These are phyloP conservation scores for Lasioglossum leucozonium DNA, from an alignment of 2,888 invertebrate species.

Conservation along the genomic window DNA sequence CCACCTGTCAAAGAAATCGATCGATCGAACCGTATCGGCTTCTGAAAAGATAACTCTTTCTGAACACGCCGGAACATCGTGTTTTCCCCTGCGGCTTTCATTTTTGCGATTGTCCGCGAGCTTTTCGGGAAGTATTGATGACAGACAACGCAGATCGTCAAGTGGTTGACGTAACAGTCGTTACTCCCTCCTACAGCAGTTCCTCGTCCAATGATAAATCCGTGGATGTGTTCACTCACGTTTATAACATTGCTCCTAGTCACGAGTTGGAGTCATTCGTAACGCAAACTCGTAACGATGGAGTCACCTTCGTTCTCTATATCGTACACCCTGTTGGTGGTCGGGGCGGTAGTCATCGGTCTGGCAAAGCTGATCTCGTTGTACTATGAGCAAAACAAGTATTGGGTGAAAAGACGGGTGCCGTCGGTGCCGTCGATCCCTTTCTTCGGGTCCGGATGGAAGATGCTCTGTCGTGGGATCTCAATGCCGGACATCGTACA, in stretches of 20 bases:
- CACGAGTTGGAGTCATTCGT: constrained; percentile 20
- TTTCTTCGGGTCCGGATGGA: constrained; percentile 61
- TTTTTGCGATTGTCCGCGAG: not conserved
- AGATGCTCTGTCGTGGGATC: constrained; percentile 39
- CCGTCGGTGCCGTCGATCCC: constrained; percentile 60
- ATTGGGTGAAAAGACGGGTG: constrained; percentile 66
- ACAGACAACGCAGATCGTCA: constrained; percentile 30
- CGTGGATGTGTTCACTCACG: constrained; percentile 29
- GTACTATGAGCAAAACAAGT: constrained; percentile 44
- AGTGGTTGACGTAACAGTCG: constrained; percentile 36
- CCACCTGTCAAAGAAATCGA: not conserved
- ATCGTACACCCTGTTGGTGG: constrained; percentile 6
- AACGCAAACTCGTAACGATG: constrained; percentile 35
- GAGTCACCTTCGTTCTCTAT: constrained; percentile 20
- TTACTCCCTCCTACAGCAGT: constrained; percentile 36
- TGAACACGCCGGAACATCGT: not conserved
- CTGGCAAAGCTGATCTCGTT: not conserved
- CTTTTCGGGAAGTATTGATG: constrained; percentile 12
- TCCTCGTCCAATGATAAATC: constrained; percentile 33
- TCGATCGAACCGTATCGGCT: not conserved
- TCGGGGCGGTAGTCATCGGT: not conserved
- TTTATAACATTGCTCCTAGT: constrained; percentile 47
- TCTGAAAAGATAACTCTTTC: not conserved
- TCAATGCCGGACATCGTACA: constrained; percentile 51
- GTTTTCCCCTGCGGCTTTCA: not conserved